Base-by-base conservation (phyloP, 64 coral and sea anemone genomes). In the Montipora cactus region DNA sequence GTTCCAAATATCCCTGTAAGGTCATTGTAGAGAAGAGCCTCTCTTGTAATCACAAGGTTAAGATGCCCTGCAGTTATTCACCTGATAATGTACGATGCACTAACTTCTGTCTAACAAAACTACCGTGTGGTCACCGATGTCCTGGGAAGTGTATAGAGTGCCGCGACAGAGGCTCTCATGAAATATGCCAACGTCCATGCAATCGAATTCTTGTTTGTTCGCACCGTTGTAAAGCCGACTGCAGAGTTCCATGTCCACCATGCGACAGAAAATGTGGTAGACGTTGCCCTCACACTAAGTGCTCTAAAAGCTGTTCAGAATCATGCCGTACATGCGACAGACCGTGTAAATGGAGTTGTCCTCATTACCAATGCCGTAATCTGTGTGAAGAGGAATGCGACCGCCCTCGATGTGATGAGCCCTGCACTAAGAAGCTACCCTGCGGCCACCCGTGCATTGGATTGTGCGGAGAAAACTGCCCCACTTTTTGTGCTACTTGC, bases 281-380 rank as follows among this genome's bases (percentile, higher is more conserved):
- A 49, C 72, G 83, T 25, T 95, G 94, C n/a, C 49, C 69, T 13
- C 94, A 95, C 47, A 55, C 13, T 50, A 91, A 62, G n/a, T 95
- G 90, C 55, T 71, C 78, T 10, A 75, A 67, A 15, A 19, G 47
- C 7, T 95, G 94, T 52, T 91, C 62, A 37, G 50, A 92, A 44
- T 49, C 64, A 3, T 95, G 94, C 46, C 62, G 76, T 3, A 55
- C 90, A 13, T 95, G 94, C 68, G 44, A 2, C 11, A 8, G 75
- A 19, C 89, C 89, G 1, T 95, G 94, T 44, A 79, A 57, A 2
- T 95, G 58, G 77, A 76, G 66, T 6, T 92, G 94, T 49, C 75
- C 89, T 76, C 94, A 95, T 47, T 74, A 88, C 52, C 83, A 92
- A 70, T 95, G 89, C 22, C 92, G 88, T 8, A 95, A 95, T 50